phyloP scores from a whole-genome alignment of 2,888 invertebrate species.

The Xanthorhoe designata region DNA sequence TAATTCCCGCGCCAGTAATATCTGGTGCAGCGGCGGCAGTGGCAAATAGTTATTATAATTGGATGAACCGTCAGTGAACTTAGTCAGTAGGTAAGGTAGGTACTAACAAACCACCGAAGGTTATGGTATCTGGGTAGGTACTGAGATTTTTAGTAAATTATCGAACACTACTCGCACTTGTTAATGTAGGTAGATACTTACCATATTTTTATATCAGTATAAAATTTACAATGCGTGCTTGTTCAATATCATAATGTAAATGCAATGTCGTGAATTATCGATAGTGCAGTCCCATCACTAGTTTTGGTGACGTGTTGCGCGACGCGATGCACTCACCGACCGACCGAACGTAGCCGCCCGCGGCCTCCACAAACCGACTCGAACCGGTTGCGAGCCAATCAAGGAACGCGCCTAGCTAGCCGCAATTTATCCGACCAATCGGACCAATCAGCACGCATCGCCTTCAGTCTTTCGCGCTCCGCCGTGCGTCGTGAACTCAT shows the following conservation, averaged over 20 bases:
- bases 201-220: too few species aligned
- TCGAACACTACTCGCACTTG: too few species aligned
- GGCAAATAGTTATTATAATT: slow-evolving; percentile 15
- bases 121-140: slow-evolving; percentile 8
- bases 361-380: slow-evolving; percentile 75
- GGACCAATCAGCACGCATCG: slow-evolving; percentile 77
- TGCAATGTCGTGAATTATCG: slow-evolving; percentile 22
- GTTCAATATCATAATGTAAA: background rate
- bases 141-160: background rate
- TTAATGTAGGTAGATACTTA: too few species aligned
- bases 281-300: slow-evolving; percentile 65
- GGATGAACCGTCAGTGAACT: slow-evolving; percentile 6
- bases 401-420: slow-evolving; percentile 68
- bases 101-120: background rate
- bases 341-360: slow-evolving; percentile 74
- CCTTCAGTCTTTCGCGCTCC: slow-evolving; percentile 67
- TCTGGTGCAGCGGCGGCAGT: slow-evolving; percentile 5
- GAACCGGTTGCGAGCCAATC: slow-evolving; percentile 79
- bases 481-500: slow-evolving; percentile 57
- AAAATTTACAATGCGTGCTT: too few species aligned
- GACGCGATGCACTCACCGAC: slow-evolving; percentile 51
- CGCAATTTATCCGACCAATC: slow-evolving; percentile 79
- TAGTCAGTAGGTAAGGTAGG: too few species aligned
- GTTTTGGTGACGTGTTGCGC: slow-evolving; percentile 50
- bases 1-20: slow-evolving; percentile 10